phyloP scores from a whole-genome alignment of 2,888 invertebrate species.

The Sarcophaga variegata region DNA sequence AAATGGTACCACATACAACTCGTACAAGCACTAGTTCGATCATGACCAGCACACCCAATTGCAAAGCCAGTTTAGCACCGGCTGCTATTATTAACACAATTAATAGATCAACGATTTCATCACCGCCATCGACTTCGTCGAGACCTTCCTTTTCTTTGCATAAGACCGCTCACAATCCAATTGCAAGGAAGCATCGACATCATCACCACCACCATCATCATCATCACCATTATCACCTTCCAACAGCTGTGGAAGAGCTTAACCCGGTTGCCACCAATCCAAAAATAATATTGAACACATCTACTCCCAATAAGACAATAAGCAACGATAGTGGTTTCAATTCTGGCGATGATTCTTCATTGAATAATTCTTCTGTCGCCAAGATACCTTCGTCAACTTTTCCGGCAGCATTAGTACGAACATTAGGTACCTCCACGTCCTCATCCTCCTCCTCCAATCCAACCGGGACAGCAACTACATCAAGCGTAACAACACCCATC shows the following conservation, averaged over 20 bases:
- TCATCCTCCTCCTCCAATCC: constrained; percentile 45
- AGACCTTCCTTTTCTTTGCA: constrained; percentile 73
- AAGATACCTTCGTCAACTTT: constrained; percentile 53
- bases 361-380: constrained; percentile 28
- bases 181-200: constrained; percentile 78
- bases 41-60: constrained; percentile 68
- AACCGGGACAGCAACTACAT: constrained; percentile 45
- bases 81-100: constrained; percentile 31
- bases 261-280: constrained; percentile 34
- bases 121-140: constrained; percentile 38
- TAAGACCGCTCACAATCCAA: constrained; percentile 81
- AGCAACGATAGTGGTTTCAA: constrained; percentile 70
- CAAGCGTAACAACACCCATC: constrained; percentile 44
- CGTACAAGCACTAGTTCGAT: constrained; percentile 51
- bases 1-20: constrained; percentile 6
- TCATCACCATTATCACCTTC: constrained; percentile 79
- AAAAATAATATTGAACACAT: constrained; percentile 45
- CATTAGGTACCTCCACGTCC: constrained; percentile 34
- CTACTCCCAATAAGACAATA: constrained; percentile 44
- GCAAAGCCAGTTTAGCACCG: constrained; percentile 52
- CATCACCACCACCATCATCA: constrained; percentile 80
- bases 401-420: constrained; percentile 30
- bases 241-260: constrained; percentile 51
- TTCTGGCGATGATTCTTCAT: constrained; percentile 57
- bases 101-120: constrained; percentile 54